Base-by-base conservation (phyloP, 2,888 invertebrate species). In the Limnephilus rhombicus region DNA sequence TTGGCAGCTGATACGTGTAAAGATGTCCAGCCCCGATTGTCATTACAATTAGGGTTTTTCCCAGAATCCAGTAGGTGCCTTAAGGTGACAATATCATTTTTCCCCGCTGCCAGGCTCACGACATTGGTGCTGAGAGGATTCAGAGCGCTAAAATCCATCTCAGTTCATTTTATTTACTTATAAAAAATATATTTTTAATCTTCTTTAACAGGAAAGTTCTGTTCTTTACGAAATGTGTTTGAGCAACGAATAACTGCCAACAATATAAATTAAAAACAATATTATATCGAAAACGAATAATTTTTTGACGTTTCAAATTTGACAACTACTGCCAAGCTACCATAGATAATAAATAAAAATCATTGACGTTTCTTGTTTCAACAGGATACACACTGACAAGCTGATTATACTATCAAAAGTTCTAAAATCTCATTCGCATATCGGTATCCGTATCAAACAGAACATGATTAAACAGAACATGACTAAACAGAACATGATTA, bases 1-100 rank as follows among this genome's bases (percentile, higher is more conserved):
- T 94, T 94, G 18, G 95, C 95, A 1, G 96, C 96, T 2, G 96
- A 96, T 94, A 96, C 96, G 90, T 96, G 96, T 2, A 96, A 94
- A 91, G 96, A 95, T 0, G 96, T 96, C 96, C 96, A 96, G 11
- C 96, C 96, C 94, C 96, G 95, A 92, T 96, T 96, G 94, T 96
- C 96, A 12, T 95, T 95, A 92, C 95, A 95, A 94, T 96, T 96
- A 1, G 96, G 96, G 94, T 96, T 96, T 68, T 95, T 95, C 94
- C 95, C 96, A 2, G 80, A 41, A 92, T 95, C 94, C 2, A 96
- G 94, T 90, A 96, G 94, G 83, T 95, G 94, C 49, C 94, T 94
- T 13, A 96, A 95, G 86, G 94, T 94, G 53, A 94, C 93, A 1
- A 95, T 94, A 93, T 96, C 95, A 93, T 96, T 96, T 4, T 94